Percentiles rank a stretch among this genome's conserved stretches.
Conservation (phyloP, 2,888 invertebrate species). For the Perithous albicinctus region DNA sequence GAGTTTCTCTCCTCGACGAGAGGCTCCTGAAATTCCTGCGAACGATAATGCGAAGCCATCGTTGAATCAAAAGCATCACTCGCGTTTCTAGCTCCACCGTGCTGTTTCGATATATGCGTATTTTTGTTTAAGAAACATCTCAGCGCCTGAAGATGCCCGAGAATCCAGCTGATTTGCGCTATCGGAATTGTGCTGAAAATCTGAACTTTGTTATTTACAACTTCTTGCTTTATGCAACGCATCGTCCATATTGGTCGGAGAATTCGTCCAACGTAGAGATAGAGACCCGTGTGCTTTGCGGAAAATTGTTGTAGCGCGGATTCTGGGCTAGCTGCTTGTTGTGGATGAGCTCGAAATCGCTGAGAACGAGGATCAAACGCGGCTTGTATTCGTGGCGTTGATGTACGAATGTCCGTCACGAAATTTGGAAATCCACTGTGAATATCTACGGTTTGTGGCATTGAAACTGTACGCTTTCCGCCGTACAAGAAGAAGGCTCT, state of each 20-base stretch:
- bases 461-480: slow-evolving; percentile 86
- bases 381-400: slow-evolving; percentile 77
- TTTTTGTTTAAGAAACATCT: slow-evolving; percentile 91
- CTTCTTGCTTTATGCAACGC: slow-evolving; percentile 88
- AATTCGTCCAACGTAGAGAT: slow-evolving; percentile 95
- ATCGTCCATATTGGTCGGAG: slow-evolving; percentile 95
- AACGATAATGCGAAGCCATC: slow-evolving; percentile 73
- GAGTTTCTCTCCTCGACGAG: slow-evolving; percentile 90
- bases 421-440: slow-evolving; percentile 74
- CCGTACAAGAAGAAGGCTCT: slow-evolving; percentile 97
- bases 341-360: slow-evolving; percentile 68
- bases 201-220: slow-evolving; percentile 76
- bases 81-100: slow-evolving; percentile 73
- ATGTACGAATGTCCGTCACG: slow-evolving; percentile 78
- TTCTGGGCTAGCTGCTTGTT: slow-evolving; percentile 75
- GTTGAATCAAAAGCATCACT: slow-evolving; percentile 79
- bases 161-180: slow-evolving; percentile 86
- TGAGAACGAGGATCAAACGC: slow-evolving; percentile 73
- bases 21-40: slow-evolving; percentile 77
- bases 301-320: slow-evolving; percentile 86
- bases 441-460: slow-evolving; percentile 72
- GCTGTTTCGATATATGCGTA: slow-evolving; percentile 85
- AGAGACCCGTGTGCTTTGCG: slow-evolving; percentile 97
- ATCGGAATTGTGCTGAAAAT: slow-evolving; percentile 79
- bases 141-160: slow-evolving; percentile 91